These are phyloP conservation scores for Athalia rosae DNA, from an alignment of 2,888 invertebrate genomes.

Conservation along the genomic window DNA sequence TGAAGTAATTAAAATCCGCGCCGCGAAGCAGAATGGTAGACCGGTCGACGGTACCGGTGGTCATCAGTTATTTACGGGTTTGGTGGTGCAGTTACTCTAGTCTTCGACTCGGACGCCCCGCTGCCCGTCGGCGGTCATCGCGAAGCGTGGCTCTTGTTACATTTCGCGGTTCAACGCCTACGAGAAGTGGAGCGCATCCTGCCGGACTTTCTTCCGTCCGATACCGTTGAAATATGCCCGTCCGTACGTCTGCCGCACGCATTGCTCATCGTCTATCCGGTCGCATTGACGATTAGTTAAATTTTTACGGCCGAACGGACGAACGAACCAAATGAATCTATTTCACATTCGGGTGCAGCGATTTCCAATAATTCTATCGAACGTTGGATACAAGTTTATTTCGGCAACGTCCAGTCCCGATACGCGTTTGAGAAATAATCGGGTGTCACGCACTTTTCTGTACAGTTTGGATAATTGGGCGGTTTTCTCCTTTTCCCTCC, in stretches of 20 bases:
- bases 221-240: too few species aligned
- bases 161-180: conserved; percentile 64
- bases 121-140: conserved; percentile 18
- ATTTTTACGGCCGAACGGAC: too few species aligned
- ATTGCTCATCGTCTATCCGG: too few species aligned
- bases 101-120: conserved; percentile 32
- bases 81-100: conserved; percentile 36
- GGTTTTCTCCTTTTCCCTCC: conserved; percentile 4
- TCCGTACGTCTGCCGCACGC: too few species aligned
- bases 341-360: too few species aligned
- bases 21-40: conserved; percentile 51
- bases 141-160: conserved; percentile 60
- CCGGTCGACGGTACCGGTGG: conserved; percentile 14
- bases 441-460: conserved; percentile 1
- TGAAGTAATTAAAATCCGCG: conserved; percentile 65
- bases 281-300: too few species aligned
- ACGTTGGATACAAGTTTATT: too few species aligned
- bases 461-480: too few species aligned
- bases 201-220: conserved; percentile 50
- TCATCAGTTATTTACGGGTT: conserved; percentile 27
- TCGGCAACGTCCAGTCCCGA: neutral
- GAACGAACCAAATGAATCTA: too few species aligned
- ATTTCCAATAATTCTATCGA: too few species aligned
- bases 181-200: conserved; percentile 64
- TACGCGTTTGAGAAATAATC: neutral